Percentiles rank a stretch among this genome's conserved stretches.
These are phyloP conservation scores for Corythaixoides concolor DNA, from an alignment of 2,113 vertebrate species.

Conservation along the genomic window DNA sequence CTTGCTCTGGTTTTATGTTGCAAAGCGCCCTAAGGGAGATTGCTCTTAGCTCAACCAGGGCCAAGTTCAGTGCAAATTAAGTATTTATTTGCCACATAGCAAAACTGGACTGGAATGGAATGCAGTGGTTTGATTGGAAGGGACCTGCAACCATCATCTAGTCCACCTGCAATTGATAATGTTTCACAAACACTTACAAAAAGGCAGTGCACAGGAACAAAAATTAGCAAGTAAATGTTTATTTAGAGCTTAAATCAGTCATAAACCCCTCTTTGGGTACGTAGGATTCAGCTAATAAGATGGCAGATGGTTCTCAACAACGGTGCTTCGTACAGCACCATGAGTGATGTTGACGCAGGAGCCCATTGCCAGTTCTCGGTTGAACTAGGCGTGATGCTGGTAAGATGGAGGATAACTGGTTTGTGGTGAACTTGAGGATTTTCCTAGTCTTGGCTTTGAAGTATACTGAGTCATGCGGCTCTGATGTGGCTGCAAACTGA, in stretches of 20 bases:
- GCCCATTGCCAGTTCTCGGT: background rate
- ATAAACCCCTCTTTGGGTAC: background rate
- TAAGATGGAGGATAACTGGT: background rate
- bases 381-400: background rate
- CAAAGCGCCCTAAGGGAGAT: background rate
- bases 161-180: background rate
- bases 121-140: background rate
- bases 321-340: background rate
- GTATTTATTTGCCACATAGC: background rate
- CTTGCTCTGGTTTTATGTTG: background rate
- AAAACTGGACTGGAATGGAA: background rate
- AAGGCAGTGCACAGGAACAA: background rate
- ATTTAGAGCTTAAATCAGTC: constrained; percentile 11
- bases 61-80: background rate
- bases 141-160: background rate
- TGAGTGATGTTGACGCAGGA: background rate
- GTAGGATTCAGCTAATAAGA: background rate
- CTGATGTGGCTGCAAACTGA: background rate
- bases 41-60: background rate
- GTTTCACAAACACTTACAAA: background rate
- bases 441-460: background rate
- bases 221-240: background rate
- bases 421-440: background rate
- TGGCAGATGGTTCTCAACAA: background rate
- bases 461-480: background rate